Conservation (phyloP, 2,888 invertebrate genomes). For the Catocala fraxini region DNA sequence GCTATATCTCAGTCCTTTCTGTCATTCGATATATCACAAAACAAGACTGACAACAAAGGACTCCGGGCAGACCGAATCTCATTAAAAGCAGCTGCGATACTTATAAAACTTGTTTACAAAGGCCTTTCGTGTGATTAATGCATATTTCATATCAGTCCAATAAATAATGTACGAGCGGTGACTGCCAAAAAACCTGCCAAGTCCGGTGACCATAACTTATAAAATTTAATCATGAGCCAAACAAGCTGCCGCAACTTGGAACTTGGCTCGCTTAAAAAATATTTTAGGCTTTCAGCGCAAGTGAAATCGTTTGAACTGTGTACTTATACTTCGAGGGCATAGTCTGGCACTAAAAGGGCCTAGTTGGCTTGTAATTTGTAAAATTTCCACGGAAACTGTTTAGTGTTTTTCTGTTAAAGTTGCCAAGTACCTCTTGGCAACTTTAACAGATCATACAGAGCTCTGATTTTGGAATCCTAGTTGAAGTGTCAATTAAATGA, state of each 20-base stretch:
- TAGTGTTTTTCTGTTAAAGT: too few species aligned
- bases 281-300: slow-evolving; percentile 25
- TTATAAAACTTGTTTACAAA: slow-evolving; percentile 66
- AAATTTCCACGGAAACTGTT: slow-evolving; percentile 19
- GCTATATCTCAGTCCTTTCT: background rate
- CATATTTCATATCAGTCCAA: slow-evolving; percentile 71
- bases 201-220: slow-evolving; percentile 74
- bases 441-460: too few species aligned
- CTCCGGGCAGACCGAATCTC: slow-evolving; percentile 35
- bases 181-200: slow-evolving; percentile 69
- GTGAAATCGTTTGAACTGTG: slow-evolving; percentile 23
- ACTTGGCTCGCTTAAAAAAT: slow-evolving; percentile 35
- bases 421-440: too few species aligned
- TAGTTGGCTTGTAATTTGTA: slow-evolving; percentile 16
- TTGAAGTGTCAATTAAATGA: too few species aligned
- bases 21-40: slow-evolving; percentile 8
- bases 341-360: slow-evolving; percentile 3
- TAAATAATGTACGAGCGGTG: slow-evolving; percentile 71
- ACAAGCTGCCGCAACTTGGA: slow-evolving; percentile 54
- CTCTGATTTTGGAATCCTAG: too few species aligned
- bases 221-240: slow-evolving; percentile 77
- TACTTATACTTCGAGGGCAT: slow-evolving; percentile 9
- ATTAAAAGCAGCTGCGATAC: slow-evolving; percentile 58
- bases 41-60: slow-evolving; percentile 16
- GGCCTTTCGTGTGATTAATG: slow-evolving; percentile 66